Percentiles rank a stretch among this genome's conserved stretches.
These are phyloP conservation scores for Napeogenes inachia DNA, from an alignment of 2,888 invertebrate species.

Conservation along the genomic window DNA sequence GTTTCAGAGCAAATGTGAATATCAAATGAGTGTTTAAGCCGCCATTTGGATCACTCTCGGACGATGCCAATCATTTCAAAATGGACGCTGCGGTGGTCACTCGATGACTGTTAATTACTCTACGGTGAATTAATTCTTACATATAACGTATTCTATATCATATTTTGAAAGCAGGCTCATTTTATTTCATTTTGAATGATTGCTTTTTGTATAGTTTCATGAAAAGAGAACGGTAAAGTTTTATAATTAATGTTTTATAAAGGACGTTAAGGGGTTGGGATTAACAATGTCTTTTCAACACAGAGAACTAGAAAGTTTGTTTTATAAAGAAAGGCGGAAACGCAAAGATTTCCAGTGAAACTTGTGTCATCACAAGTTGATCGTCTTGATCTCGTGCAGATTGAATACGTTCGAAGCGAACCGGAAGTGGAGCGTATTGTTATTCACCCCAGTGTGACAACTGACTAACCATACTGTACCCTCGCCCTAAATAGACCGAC, in stretches of 20 bases:
- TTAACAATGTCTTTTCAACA: slow-evolving; percentile 18
- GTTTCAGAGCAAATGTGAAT: slow-evolving; percentile 66
- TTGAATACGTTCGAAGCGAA: slow-evolving; percentile 63
- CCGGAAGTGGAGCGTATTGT: slow-evolving; percentile 71
- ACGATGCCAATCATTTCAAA: slow-evolving; percentile 64
- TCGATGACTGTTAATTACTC: slow-evolving; percentile 46
- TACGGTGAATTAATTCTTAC: slow-evolving; percentile 26
- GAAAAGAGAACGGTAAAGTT: slow-evolving; percentile 14
- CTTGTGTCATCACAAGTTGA: slow-evolving; percentile 39
- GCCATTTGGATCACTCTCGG: slow-evolving; percentile 67
- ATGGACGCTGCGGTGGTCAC: slow-evolving; percentile 61
- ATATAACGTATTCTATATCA: slow-evolving; percentile 15
- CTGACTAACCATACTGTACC: slow-evolving; percentile 56
- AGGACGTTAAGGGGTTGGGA: slow-evolving; percentile 16
- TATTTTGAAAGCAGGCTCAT: neutral
- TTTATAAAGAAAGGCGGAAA: slow-evolving; percentile 27
- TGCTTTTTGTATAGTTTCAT: neutral
- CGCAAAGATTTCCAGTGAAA: slow-evolving; percentile 35
- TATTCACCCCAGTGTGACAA: slow-evolving; percentile 71
- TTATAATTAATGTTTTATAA: slow-evolving; percentile 19
- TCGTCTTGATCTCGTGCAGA: slow-evolving; percentile 65
- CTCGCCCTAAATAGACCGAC: slow-evolving; percentile 45
- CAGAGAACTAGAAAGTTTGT: slow-evolving; percentile 25
- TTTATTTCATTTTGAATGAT: neutral
- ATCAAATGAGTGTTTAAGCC: slow-evolving; percentile 71